Percentiles rank a stretch among this genome's conserved stretches.
These are phyloP conservation scores for Hermaeophaga mercurialis DNA, from an alignment of 2,888 invertebrate species.

Conservation along the genomic window DNA sequence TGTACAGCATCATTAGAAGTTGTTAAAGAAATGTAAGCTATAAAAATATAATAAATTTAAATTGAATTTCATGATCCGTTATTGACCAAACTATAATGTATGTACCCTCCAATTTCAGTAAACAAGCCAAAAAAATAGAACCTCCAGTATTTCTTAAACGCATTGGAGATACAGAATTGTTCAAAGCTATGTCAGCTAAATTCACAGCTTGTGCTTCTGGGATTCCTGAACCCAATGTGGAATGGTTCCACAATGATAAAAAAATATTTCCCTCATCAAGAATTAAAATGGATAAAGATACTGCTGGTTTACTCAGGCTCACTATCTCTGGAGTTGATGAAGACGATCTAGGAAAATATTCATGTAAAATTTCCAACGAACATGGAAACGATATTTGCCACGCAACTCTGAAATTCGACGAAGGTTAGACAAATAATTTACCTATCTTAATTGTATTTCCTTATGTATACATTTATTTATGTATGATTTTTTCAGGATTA, in stretches of 20 bases:
- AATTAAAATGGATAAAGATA: constrained; percentile 81
- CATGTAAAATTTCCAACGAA: constrained; percentile 80
- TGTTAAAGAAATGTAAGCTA: constrained; percentile 80
- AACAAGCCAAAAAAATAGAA: constrained; percentile 75
- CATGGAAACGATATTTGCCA: constrained; percentile 83
- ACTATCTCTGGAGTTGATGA: constrained; percentile 78
- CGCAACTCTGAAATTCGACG: constrained; percentile 78
- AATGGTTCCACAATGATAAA: constrained; percentile 83
- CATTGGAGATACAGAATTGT: constrained; percentile 86
- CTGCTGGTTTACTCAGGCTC: constrained; percentile 80
- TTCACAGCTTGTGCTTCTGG: constrained; percentile 93
- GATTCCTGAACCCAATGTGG: constrained; percentile 84
- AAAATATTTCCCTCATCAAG: constrained; percentile 82
- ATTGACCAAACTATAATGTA: too few species aligned
- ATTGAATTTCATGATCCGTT: too few species aligned
- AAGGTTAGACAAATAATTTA: constrained; percentile 37
- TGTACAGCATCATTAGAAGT: constrained; percentile 78
- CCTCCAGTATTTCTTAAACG: constrained; percentile 88
- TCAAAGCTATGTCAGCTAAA: constrained; percentile 86
- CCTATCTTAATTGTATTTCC: too few species aligned
- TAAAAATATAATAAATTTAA: background rate
- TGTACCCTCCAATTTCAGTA: constrained; percentile 60
- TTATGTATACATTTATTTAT: constrained; percentile 1
- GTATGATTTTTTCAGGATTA: constrained; percentile 47
- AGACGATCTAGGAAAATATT: constrained; percentile 84